Conservation (phyloP, 2,113 vertebrate species). For the Protomyctophum bolini region DNA sequence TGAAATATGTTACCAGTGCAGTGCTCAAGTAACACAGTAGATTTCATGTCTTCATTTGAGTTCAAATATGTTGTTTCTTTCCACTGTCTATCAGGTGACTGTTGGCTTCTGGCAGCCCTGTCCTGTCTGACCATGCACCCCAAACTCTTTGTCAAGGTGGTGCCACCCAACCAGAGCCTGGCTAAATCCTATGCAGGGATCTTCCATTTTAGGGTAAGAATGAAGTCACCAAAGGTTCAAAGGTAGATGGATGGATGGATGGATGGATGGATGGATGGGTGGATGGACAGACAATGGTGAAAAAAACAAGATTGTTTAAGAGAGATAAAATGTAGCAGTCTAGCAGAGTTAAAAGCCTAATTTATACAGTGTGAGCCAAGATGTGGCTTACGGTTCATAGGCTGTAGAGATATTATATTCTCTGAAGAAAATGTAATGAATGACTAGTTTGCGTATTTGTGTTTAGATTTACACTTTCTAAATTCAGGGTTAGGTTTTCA, state of each 20-base stretch:
- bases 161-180: conserved; percentile 76
- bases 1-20: no score
- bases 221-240: neutral
- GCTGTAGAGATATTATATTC: no score
- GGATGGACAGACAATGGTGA: neutral
- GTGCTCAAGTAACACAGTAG: no score
- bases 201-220: conserved; percentile 77
- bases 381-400: no score
- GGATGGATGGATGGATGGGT: neutral
- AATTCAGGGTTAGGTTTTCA: neutral
- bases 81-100: conserved; percentile 71
- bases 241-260: neutral
- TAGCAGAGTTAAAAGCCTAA: no score
- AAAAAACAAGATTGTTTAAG: no score
- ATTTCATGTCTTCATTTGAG: neutral
- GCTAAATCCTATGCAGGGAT: conserved; percentile 75
- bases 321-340: no score
- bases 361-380: no score
- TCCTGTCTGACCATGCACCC: conserved; percentile 81
- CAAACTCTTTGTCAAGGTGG: conserved; percentile 77
- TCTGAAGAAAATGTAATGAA: neutral
- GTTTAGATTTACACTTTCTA: neutral
- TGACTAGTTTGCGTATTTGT: neutral
- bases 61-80: neutral
- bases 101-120: conserved; percentile 81